Evolutionary conservation across 2,888 invertebrate genomes (phyloP).

Genomic region (Norana najaformis): DNA sequence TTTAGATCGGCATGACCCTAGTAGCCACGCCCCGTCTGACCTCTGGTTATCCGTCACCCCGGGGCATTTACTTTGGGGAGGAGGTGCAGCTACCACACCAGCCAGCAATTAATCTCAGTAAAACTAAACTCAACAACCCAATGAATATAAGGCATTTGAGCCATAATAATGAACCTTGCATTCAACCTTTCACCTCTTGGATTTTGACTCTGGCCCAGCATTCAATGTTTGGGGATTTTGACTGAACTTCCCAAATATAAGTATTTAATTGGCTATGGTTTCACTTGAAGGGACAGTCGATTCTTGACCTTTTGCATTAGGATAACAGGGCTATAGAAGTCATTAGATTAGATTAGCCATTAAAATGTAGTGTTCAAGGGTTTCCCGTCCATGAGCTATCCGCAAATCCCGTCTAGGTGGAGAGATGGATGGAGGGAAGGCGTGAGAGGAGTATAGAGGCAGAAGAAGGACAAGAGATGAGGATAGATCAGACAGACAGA

Average conservation of each 20-base stretch:
- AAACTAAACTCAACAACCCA: neutral
- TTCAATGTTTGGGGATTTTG: neutral
- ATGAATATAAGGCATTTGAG: conserved; percentile 13
- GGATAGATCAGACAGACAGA: neutral
- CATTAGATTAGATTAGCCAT: neutral
- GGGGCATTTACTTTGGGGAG: neutral
- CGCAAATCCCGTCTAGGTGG: neutral
- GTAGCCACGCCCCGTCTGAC: neutral
- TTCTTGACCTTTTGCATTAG: no score
- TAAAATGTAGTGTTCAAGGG: neutral
- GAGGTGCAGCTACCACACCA: neutral
- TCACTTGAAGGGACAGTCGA: no score
- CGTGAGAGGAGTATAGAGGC: neutral
- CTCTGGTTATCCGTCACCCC: neutral
- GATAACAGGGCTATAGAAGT: no score
- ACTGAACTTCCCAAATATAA: no score
- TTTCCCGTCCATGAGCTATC: no score
- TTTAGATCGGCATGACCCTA: neutral
- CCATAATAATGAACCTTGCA: neutral
- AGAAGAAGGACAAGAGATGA: no score
- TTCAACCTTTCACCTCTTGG: neutral
- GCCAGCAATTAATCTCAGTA: neutral
- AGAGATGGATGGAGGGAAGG: neutral
- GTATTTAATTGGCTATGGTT: no score
- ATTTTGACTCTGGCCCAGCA: neutral